These are phyloP conservation scores for Hybos culiciformis DNA, from an alignment of 2,888 invertebrate genomes.

Conservation along the genomic window DNA sequence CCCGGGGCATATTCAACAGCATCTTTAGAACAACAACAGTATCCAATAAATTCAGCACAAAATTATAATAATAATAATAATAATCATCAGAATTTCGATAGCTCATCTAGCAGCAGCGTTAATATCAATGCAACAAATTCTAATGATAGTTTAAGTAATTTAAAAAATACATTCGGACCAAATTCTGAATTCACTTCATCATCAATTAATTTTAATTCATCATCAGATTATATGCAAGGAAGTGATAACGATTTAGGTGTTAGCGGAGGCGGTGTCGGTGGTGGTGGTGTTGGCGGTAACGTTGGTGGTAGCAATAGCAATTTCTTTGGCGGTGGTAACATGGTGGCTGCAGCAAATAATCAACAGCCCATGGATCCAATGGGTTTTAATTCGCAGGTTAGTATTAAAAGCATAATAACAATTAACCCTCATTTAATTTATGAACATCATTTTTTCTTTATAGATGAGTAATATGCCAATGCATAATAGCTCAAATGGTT, in stretches of 20 bases:
- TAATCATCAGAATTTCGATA: constrained; percentile 22
- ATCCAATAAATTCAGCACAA: constrained; percentile 17
- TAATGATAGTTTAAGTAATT: constrained; percentile 31
- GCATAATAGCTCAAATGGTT: constrained; percentile 3
- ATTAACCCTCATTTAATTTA: neutral
- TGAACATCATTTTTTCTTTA: constrained; percentile 5
- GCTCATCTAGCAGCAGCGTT: constrained; percentile 15
- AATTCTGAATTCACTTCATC: constrained; percentile 31
- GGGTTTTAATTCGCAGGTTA: constrained; percentile 34
- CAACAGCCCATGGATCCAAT: constrained; percentile 34
- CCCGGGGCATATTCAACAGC: constrained; percentile 25
- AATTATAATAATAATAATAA: constrained; percentile 17
- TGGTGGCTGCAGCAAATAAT: constrained; percentile 32
- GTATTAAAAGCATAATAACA: constrained; percentile 7
- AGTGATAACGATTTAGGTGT: constrained; percentile 14
- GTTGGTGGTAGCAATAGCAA: constrained; percentile 4
- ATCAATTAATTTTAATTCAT: constrained; percentile 11
- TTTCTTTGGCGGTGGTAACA: constrained; percentile 16
- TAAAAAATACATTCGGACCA: constrained; percentile 34
- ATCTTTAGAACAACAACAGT: constrained; percentile 18
- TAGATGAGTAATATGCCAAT: constrained; percentile 24
- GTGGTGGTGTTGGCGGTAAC: constrained; percentile 9
- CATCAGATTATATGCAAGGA: constrained; percentile 9
- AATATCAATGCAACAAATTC: constrained; percentile 15
- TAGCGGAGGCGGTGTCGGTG: neutral